Evolutionary conservation across 2,797 vertebrate species (phyloP).

Genomic region (Microctenopoma lineatum): DNA sequence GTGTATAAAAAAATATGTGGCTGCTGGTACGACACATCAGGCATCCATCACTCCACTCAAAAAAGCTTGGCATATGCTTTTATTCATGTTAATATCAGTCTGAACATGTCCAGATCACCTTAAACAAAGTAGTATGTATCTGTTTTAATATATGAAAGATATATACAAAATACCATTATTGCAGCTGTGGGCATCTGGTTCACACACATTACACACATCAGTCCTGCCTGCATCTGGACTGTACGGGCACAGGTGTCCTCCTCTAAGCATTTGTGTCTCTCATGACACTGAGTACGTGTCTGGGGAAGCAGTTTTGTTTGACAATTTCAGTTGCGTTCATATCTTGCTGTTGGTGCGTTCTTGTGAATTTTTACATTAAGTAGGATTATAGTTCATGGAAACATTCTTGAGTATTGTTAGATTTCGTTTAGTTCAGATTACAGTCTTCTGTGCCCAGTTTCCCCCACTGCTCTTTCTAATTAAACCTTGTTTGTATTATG

Average conservation of each 20-base stretch:
- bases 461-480: conserved; percentile 47
- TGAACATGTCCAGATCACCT: too few species aligned
- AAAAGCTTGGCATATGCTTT: too few species aligned
- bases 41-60: too few species aligned
- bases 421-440: conserved; percentile 62
- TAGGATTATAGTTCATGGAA: conserved; percentile 43
- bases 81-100: too few species aligned
- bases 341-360: conserved; percentile 11
- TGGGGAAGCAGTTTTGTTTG: background rate
- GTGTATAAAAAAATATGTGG: too few species aligned
- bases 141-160: too few species aligned
- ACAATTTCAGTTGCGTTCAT: conserved; percentile 20
- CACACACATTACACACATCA: background rate
- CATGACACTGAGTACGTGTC: conserved; percentile 29
- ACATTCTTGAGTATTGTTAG: conserved; percentile 28
- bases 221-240: conserved; percentile 30
- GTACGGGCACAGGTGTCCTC: conserved; percentile 47
- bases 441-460: conserved; percentile 37
- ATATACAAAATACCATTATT: background rate
- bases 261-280: conserved; percentile 29
- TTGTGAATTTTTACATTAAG: conserved; percentile 26
- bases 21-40: too few species aligned
- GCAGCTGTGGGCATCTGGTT: background rate
- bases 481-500: conserved; percentile 42
- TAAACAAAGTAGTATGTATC: too few species aligned